Evolutionary conservation across 2,797 vertebrate genomes (phyloP), one percentile per base, ranked within the genome.

Genomic region (Sus cebifrons): DNA sequence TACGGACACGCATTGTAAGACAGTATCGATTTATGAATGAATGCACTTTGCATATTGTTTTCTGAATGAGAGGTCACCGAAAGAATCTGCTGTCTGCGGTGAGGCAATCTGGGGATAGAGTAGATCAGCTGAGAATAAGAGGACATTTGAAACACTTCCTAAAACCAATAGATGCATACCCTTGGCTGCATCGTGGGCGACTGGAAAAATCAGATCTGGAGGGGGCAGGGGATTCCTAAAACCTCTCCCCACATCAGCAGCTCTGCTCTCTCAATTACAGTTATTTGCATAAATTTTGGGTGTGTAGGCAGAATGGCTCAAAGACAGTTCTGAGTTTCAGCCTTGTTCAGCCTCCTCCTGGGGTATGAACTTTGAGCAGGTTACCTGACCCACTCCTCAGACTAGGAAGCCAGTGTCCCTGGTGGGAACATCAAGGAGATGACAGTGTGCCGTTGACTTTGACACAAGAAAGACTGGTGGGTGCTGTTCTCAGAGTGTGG

Each of bases 241-340:
- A 0, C 44, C 20, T 97, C 74, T 89, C 95, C 94, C 92, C 49
- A 0, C 20, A 52, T 18, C 32, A 79, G 81, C 20, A 40, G n/a
- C 91, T 84, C 73, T 91, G 85, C 82, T 96, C 86, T n/a, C 67
- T 83, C 60, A 32, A 0, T 92, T 40, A 14, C 2, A 52, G 29
- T 78, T 64, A 96, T 97, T 97, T 97, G 94, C 97, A 97, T 97
- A 75, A 0, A 25, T 74, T 95, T 94, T 65, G 70, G 62, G 68
- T 32, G 20, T 79, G 75, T 58, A 60, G 82, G 86, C 92, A 91
- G 92, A 95, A 83, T 56, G 58, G 85, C 89, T 94, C 8, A 82
- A 52, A 88, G 70, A 49, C 52, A 71, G 6, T 54, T 89, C 27
- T 85, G 92, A 85, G 52, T 17, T 64, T 87, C 60, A 81, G 81